phyloP scores from a whole-genome alignment of 1,140 invertebrate species.

The Drosophila eugracilis region DNA sequence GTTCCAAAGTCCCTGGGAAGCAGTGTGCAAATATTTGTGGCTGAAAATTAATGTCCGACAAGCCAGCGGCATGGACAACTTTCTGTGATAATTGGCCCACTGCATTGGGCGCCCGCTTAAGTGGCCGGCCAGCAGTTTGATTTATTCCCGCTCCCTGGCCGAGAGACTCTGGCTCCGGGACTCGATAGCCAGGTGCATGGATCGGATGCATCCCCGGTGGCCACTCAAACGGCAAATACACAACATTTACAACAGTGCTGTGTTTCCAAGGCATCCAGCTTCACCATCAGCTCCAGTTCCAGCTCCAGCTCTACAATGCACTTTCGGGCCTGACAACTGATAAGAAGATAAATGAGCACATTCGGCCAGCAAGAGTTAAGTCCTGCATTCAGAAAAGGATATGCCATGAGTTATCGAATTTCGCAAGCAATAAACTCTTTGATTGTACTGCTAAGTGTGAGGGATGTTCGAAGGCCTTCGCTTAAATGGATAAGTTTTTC shows the following conservation, averaged over 20 bases:
- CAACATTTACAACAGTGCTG: slow-evolving; percentile 40
- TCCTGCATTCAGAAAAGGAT: slow-evolving; percentile 41
- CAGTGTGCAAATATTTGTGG: slow-evolving; percentile 49
- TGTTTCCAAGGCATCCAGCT: not conserved
- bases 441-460: not conserved
- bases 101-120: slow-evolving; percentile 30
- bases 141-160: slow-evolving; percentile 45
- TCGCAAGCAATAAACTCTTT: slow-evolving; percentile 24
- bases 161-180: not conserved
- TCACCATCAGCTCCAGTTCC: too few species aligned
- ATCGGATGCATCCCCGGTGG: slow-evolving; percentile 42
- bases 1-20: slow-evolving; percentile 9
- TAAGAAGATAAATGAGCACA: slow-evolving; percentile 56
- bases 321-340: slow-evolving; percentile 40
- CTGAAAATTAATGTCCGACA: slow-evolving; percentile 48
- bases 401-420: slow-evolving; percentile 31
- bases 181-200: slow-evolving; percentile 38
- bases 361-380: slow-evolving; percentile 32
- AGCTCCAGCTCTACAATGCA: slow-evolving; percentile 25
- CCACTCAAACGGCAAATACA: slow-evolving; percentile 49
- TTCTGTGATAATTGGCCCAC: slow-evolving; percentile 45
- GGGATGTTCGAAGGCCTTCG: not conserved
- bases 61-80: slow-evolving; percentile 45
- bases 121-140: slow-evolving; percentile 33
- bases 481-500: not conserved